A percentile compares a stretch with the other conserved stretches of the same genome.
Conservation (phyloP, 2,888 invertebrate genomes). For the Syrista parreyssii region DNA sequence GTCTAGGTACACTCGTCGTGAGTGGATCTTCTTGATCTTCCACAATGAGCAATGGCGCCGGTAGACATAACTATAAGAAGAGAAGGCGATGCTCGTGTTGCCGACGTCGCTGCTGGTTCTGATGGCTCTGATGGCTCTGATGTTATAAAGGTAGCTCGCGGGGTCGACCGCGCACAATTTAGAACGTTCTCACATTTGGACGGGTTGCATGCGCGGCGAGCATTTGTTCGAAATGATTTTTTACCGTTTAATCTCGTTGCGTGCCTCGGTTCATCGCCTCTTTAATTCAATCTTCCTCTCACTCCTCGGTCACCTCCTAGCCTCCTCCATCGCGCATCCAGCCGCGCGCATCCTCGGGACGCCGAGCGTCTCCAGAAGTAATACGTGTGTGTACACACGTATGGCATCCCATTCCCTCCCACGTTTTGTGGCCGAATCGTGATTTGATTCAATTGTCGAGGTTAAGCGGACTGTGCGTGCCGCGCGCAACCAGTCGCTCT, state of each 20-base stretch:
- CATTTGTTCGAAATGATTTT: conserved; percentile 18
- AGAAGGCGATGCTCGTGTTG: not conserved
- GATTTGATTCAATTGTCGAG: not conserved
- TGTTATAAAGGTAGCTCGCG: not conserved
- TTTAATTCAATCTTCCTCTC: conserved; percentile 19
- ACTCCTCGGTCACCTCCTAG: not conserved
- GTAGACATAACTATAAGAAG: not conserved
- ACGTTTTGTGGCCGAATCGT: not conserved
- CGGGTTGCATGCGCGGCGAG: conserved; percentile 12
- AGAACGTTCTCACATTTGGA: conserved; percentile 16
- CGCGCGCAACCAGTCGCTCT: not conserved
- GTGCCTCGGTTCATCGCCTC: conserved; percentile 26
- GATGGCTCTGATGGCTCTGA: too few relatives aligned
- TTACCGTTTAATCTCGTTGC: conserved; percentile 28
- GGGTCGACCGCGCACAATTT: conserved; percentile 14
- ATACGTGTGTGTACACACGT: not conserved
- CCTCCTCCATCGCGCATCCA: not conserved
- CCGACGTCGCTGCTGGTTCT: not conserved
- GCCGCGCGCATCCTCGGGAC: conserved; percentile 2
- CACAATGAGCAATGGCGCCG: not conserved
- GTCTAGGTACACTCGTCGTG: not conserved
- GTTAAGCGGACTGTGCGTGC: not conserved
- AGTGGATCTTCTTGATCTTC: not conserved
- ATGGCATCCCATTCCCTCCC: not conserved
- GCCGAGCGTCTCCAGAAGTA: not conserved